Percentiles rank a stretch among this genome's conserved stretches.
These are phyloP conservation scores for Lasiurus cinereus DNA, from an alignment of 2,113 vertebrate species.

Conservation along the genomic window DNA sequence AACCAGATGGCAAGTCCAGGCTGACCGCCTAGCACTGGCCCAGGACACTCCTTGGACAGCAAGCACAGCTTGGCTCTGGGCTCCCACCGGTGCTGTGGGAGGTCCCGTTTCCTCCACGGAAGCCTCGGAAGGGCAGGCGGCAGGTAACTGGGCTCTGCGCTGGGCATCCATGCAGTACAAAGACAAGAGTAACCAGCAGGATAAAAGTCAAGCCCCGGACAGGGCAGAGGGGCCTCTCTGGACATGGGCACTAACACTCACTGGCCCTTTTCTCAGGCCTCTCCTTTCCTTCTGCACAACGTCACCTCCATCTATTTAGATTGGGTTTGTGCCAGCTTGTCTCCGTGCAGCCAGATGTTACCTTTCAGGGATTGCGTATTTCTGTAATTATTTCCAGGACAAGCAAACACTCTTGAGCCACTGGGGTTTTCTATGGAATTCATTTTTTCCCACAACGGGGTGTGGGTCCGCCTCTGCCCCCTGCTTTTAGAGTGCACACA, in stretches of 20 bases:
- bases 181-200: neutral
- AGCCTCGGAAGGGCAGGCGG: neutral
- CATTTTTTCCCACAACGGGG: constrained; percentile 48
- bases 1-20: neutral
- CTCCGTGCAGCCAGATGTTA: constrained; percentile 67
- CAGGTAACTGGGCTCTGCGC: neutral
- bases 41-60: neutral
- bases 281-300: neutral
- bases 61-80: neutral
- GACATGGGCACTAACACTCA: neutral
- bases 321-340: constrained; percentile 49
- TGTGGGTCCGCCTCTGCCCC: neutral
- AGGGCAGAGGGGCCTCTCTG: neutral
- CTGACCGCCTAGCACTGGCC: neutral
- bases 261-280: neutral
- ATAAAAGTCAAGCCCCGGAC: neutral
- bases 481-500: neutral
- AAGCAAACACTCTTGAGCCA: constrained; percentile 56
- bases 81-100: neutral
- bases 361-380: constrained; percentile 51
- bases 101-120: neutral
- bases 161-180: neutral
- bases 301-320: neutral
- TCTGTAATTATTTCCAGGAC: constrained; percentile 76
- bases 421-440: constrained; percentile 60